Base-by-base conservation (phyloP, 37 sponge, comb jelly and placozoan genomes). In the Eunapius fragilis region DNA sequence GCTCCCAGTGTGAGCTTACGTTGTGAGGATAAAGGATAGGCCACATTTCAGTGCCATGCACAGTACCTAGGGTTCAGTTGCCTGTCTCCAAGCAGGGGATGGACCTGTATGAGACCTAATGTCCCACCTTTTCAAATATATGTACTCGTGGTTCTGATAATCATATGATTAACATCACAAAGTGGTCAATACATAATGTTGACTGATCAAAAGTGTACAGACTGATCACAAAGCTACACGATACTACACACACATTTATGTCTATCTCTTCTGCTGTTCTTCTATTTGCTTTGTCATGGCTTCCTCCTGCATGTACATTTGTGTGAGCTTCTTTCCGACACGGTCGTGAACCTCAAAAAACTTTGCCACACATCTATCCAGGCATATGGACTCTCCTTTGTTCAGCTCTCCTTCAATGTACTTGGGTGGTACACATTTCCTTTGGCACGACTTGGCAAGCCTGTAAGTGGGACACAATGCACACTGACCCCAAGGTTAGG, bases 361-460 rank as follows among this genome's bases (percentile, higher is more conserved):
- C 91, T 99, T 99, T 3, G 94, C 98, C 5, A 97, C 99, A 70
- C 99, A 99, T 48, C 99, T 80, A 82, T 99, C 99, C 25, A 99
- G 87, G 71, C 99, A 99, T 33, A 99, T 90, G 26, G 98, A 88
- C 78, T 99, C 99, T 38, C 98, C 99, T 68, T 99, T 99, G 71
- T 76, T 94, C 75, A 99, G 93, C n/a, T 99, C 99, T 26, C 89
- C 98, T 49, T 99, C 99, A 67, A 89, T 86, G 86, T 97, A 99
- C 79, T 92, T 95, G 2, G 92, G 88, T 31, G 96, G 92, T 27
- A 99, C 97, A 69, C 99, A 99, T 90, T 99, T 99, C 86, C 90
- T 99, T n/a, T 93, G 97, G 74, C 99, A 99, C 3, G 95, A 45
- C 49, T 84, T 84, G 9, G 99, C 87, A 30, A 99, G 77, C 85